A percentile compares a stretch with the other conserved stretches of the same genome.
Evolutionary conservation across 2,888 invertebrate genomes (phyloP).

Genomic region (Eulithis testata): DNA sequence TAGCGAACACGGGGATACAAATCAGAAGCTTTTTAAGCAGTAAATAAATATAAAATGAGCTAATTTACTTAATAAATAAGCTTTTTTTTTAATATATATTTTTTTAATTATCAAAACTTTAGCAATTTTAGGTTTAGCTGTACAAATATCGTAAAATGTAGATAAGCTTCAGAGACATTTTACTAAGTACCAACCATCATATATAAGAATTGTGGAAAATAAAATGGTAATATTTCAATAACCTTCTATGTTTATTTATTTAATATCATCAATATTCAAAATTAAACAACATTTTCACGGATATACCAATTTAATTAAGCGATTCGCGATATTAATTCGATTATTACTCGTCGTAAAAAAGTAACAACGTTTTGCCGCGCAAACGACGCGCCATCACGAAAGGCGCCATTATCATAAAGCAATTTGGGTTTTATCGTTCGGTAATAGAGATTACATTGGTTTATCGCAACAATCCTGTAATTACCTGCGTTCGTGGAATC

Average conservation of each 20-base stretch:
- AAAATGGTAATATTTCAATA: no score
- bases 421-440: slow-evolving; percentile 76
- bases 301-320: slow-evolving; percentile 78
- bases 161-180: no score
- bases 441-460: slow-evolving; percentile 79
- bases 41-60: no score
- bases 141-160: no score
- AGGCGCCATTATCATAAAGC: slow-evolving; percentile 65
- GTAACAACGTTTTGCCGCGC: slow-evolving; percentile 69
- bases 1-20: no score
- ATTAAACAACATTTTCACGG: slow-evolving; percentile 31
- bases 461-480: slow-evolving; percentile 71
- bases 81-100: no score
- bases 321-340: slow-evolving; percentile 81
- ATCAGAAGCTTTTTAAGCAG: no score
- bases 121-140: no score
- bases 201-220: no score
- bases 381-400: slow-evolving; percentile 70
- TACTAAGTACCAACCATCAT: no score
- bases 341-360: slow-evolving; percentile 79
- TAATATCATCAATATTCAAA: slow-evolving; percentile 39
- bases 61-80: no score
- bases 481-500: slow-evolving; percentile 66
- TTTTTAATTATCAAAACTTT: no score
- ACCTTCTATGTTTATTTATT: background rate